Evolutionary conservation across 2,113 vertebrate genomes (phyloP), one percentile per base, ranked within the genome.

Genomic region (Pseudopipra pipra): DNA sequence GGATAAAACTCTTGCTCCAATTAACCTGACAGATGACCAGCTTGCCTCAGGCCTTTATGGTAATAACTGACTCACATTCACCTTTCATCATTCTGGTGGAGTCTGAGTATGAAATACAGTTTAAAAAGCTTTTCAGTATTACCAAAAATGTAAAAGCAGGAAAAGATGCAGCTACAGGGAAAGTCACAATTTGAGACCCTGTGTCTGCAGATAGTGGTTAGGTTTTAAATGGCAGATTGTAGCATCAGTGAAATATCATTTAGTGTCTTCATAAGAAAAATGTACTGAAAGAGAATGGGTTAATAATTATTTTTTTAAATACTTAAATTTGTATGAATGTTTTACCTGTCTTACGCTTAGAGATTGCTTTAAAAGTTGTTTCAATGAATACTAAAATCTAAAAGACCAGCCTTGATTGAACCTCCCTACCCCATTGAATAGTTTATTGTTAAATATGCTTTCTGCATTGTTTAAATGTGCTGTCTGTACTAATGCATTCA

Each of bases 21-120:
- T 98, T 97, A 98, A 98, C 85, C 97, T 98, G 22, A 99, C 98
- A 89, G 98, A 98, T 97, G 98, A 98, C 93, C 98, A 99, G 95
- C 98, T 98, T 97, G 98, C 98, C 11, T 98, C 98, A 76, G 98
- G 98, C 33, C 97, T 98, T 25, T 98, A 98, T 70, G 99, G 99
- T 99, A 98, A 97, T 86, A 44, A 63, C 46, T 87, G 76, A 7
- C 31, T 85, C 4, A 25, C 55, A 22, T 46, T 80, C 33, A n/a
- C 20, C 21, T 94, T 91, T 91, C n/a, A 14, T 94, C 4, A 0
- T 68, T 9, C 39, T 56, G 41, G 19, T 85, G 54, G 73, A 83
- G 51, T 89, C 63, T 74, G 68, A 85, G 37, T 81, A 47, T n/a
- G 47, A 75, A 80, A 63, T 49, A 33, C 35, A 56, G 18, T 77